These are phyloP conservation scores for Samia ricini DNA, from an alignment of 1,140 invertebrate species.

Conservation along the genomic window DNA sequence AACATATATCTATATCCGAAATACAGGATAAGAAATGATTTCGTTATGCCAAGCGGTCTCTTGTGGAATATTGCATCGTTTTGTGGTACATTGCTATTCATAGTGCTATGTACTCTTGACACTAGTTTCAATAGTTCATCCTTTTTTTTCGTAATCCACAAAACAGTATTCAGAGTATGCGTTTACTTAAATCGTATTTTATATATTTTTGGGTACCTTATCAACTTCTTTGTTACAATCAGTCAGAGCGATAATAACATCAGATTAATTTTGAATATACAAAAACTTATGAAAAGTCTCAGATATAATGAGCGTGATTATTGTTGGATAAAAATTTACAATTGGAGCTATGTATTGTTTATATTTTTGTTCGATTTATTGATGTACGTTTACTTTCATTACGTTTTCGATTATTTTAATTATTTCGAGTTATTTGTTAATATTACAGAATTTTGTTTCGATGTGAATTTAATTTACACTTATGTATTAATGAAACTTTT, in stretches of 20 bases:
- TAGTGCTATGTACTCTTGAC: background rate
- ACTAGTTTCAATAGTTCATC: background rate
- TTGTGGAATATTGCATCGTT: background rate
- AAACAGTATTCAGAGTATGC: background rate
- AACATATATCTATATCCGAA: constrained; percentile 5
- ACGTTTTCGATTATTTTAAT: background rate
- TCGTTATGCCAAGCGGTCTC: background rate
- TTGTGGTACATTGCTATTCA: background rate
- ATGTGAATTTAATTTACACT: constrained; percentile 3
- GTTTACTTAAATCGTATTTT: too few species aligned
- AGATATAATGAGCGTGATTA: background rate
- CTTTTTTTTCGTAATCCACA: background rate
- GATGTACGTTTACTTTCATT: background rate
- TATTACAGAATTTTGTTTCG: background rate
- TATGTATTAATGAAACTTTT: background rate
- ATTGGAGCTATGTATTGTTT: background rate
- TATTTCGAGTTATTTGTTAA: background rate
- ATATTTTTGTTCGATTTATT: background rate
- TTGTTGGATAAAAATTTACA: background rate
- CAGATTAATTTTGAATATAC: constrained; percentile 1
- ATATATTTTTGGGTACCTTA: background rate
- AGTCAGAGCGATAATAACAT: constrained; percentile 9
- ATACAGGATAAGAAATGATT: constrained; percentile 7
- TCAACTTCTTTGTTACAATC: background rate
- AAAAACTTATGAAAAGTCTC: background rate